These are phyloP conservation scores for Dermolepida albohirtum DNA, from an alignment of 2,888 invertebrate genomes.

Conservation along the genomic window DNA sequence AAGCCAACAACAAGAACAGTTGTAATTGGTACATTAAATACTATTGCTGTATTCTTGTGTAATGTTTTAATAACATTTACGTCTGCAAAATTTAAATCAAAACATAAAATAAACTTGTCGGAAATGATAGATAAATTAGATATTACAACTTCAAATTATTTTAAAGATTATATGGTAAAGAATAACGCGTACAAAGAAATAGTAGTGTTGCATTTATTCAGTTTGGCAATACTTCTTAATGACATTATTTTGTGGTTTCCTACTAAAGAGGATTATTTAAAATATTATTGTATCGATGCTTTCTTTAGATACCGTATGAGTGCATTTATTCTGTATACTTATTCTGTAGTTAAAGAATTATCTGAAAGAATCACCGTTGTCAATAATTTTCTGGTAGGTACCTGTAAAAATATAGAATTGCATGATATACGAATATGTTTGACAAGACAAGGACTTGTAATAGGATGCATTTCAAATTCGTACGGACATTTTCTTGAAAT, in stretches of 20 bases:
- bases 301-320: slow-evolving; percentile 15
- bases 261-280: not conserved
- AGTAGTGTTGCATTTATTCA: not conserved
- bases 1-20: not conserved
- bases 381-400: not conserved
- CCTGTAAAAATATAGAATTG: not conserved
- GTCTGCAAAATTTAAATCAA: too few relatives aligned
- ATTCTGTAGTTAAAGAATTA: not conserved
- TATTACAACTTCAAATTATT: not conserved
- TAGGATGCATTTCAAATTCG: not conserved
- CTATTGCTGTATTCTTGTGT: not conserved
- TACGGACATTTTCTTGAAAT: not conserved
- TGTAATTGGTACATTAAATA: slow-evolving; percentile 4
- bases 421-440: not conserved
- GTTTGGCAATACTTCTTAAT: not conserved
- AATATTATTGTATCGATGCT: not conserved
- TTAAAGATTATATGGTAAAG: not conserved
- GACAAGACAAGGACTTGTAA: not conserved
- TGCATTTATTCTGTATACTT: not conserved
- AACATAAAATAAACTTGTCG: not conserved
- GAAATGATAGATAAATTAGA: not conserved
- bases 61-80: not conserved
- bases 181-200: not conserved
- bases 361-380: not conserved
- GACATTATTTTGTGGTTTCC: not conserved